A percentile compares a stretch with the other conserved stretches of the same genome.
Evolutionary conservation across 1,140 invertebrate genomes (phyloP).

Genomic region (Oppia nitens): DNA sequence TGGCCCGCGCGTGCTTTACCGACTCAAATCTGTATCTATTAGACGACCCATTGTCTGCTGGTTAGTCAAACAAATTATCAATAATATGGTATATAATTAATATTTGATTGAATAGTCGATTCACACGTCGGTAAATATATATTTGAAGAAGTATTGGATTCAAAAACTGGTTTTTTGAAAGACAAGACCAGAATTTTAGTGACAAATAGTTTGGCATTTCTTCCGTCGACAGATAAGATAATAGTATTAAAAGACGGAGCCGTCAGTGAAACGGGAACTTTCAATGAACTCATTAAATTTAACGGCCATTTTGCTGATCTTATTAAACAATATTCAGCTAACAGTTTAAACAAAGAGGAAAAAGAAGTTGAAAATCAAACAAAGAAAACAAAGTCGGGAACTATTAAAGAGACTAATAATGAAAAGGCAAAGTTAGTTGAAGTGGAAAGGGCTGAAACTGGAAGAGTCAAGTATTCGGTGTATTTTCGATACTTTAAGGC

Average conservation of each 20-base stretch:
- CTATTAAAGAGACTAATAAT: not conserved
- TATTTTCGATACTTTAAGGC: constrained; percentile 43
- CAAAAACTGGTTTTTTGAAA: constrained; percentile 21
- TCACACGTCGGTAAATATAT: constrained; percentile 32
- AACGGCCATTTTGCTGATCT: constrained; percentile 34
- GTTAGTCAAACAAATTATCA: constrained; percentile 1
- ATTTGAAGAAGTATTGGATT: constrained; percentile 30
- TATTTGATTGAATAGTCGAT: too few species aligned
- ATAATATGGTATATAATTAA: too few species aligned
- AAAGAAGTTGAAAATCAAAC: constrained; percentile 36
- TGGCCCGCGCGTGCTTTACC: constrained; percentile 25
- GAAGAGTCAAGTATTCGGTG: constrained; percentile 69
- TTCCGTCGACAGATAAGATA: constrained; percentile 28
- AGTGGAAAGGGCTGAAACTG: constrained; percentile 70
- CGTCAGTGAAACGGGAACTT: constrained; percentile 26
- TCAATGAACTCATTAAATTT: constrained; percentile 16
- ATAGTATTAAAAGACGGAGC: constrained; percentile 28
- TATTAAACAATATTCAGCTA: constrained; percentile 54
- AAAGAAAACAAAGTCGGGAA: constrained; percentile 29
- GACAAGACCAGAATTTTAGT: constrained; percentile 28
- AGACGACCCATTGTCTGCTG: constrained; percentile 33
- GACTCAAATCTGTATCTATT: constrained; percentile 31
- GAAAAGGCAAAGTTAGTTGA: constrained; percentile 52
- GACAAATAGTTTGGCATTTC: constrained; percentile 26
- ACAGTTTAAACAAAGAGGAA: not conserved